A percentile compares a stretch with the other conserved stretches of the same genome.
Evolutionary conservation across 2,113 vertebrate genomes (phyloP).

Genomic region (Phalacrocorax brasilianus): DNA sequence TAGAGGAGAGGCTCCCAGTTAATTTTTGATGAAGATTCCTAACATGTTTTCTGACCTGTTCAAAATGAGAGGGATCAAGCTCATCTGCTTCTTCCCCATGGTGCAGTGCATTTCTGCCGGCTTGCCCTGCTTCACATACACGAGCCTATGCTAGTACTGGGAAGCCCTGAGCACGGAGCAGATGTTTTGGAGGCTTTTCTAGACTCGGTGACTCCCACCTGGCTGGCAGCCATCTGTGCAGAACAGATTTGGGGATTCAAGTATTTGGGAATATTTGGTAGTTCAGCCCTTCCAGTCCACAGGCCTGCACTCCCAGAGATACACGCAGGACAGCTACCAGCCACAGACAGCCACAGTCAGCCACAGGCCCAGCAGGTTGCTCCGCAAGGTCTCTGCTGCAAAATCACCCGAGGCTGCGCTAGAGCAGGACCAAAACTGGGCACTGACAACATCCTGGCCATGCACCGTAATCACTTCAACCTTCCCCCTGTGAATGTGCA

Average conservation of each 20-base stretch:
- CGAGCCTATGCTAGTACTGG: not conserved
- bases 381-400: not conserved
- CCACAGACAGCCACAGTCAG: not conserved
- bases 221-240: not conserved
- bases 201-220: not conserved
- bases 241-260: not conserved
- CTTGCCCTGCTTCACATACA: not conserved
- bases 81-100: not conserved
- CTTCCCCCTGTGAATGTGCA: not conserved
- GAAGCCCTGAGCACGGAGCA: not conserved
- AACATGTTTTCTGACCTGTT: not conserved
- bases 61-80: not conserved
- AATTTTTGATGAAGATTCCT: not conserved
- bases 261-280: not conserved
- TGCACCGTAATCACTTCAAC: rapidly evolving
- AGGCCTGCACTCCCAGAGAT: not conserved
- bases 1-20: not conserved
- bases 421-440: not conserved
- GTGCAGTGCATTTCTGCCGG: not conserved
- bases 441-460: rapidly evolving
- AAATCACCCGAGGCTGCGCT: not conserved
- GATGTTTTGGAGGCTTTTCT: not conserved
- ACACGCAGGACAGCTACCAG: not conserved
- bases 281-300: not conserved
- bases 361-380: not conserved